Percentiles rank a stretch among this genome's conserved stretches.
Conservation (phyloP, 30 jellyfish, hydroid and myxozoan species). For the Rhopilema esculentum region DNA sequence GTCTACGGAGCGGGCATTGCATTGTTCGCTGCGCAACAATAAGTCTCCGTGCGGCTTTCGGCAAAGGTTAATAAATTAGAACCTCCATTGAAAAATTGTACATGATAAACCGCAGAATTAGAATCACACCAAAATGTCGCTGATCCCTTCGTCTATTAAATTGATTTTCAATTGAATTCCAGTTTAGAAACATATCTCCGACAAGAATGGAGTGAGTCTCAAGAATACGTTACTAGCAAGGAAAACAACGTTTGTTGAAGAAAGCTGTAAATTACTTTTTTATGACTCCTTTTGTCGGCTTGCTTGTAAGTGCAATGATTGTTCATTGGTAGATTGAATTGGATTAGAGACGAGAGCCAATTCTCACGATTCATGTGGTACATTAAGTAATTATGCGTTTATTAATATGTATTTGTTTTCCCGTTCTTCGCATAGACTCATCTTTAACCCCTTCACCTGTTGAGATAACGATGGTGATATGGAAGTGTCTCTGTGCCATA, state of each 20-base stretch:
- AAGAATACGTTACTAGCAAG: not conserved
- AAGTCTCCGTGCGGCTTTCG: slow-evolving; percentile 41
- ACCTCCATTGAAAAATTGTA: not conserved
- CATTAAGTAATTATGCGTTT: not conserved
- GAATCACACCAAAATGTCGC: not conserved
- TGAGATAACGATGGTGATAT: not conserved
- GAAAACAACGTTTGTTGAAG: not conserved
- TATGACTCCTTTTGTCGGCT: not conserved
- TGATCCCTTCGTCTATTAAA: not conserved
- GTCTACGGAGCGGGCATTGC: not conserved
- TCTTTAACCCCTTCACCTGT: not conserved
- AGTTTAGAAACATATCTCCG: slow-evolving; percentile 11
- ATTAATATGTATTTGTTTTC: not conserved
- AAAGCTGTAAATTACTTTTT: not conserved
- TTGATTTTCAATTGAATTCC: slow-evolving; percentile 25
- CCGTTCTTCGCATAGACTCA: not conserved
- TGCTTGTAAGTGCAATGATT: not conserved
- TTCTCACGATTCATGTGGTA: not conserved
- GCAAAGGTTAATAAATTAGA: slow-evolving; percentile 13
- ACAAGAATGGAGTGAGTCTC: slow-evolving; percentile 14
- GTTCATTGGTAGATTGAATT: not conserved
- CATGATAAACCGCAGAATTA: slow-evolving; percentile 16
- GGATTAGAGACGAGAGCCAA: not conserved
- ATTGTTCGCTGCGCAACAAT: not conserved
- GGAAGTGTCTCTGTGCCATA: not conserved